phyloP scores from a whole-genome alignment of 2,113 vertebrate species.

The Todiramphus chloris region DNA sequence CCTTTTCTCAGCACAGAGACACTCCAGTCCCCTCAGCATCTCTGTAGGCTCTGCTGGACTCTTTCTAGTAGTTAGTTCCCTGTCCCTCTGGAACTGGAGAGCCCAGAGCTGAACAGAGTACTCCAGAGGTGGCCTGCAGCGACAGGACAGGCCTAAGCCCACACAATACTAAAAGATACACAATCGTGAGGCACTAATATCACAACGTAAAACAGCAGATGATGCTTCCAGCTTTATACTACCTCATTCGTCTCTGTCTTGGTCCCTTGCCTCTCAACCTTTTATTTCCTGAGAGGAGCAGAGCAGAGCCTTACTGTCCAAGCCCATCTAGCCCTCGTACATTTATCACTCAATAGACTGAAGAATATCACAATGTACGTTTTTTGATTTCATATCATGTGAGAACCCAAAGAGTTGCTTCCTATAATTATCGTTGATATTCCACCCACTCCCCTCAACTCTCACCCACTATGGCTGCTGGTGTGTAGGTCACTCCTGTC shows the following conservation, averaged over 20 bases:
- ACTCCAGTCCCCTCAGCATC: no score
- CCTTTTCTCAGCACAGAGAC: no score
- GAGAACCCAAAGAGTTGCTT: neutral
- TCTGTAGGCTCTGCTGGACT: no score
- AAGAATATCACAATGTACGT: neutral
- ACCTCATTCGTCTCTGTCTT: neutral
- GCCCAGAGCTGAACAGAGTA: no score
- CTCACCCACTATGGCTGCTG: neutral
- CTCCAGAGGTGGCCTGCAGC: neutral
- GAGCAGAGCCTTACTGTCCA: neutral
- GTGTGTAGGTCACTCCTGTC: neutral
- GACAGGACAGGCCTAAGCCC: neutral
- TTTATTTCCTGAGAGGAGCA: neutral
- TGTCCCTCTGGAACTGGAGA: no score
- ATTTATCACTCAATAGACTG: neutral
- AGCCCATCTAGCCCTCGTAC: neutral
- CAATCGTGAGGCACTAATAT: fast-evolving
- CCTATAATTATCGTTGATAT: neutral
- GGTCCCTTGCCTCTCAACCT: neutral
- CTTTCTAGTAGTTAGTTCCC: no score
- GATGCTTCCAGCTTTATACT: neutral
- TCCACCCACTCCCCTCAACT: neutral
- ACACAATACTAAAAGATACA: neutral
- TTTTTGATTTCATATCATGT: neutral
- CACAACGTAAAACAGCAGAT: neutral